Evolutionary conservation across 2,113 vertebrate genomes (phyloP).

Genomic region (Callorhinus ursinus): DNA sequence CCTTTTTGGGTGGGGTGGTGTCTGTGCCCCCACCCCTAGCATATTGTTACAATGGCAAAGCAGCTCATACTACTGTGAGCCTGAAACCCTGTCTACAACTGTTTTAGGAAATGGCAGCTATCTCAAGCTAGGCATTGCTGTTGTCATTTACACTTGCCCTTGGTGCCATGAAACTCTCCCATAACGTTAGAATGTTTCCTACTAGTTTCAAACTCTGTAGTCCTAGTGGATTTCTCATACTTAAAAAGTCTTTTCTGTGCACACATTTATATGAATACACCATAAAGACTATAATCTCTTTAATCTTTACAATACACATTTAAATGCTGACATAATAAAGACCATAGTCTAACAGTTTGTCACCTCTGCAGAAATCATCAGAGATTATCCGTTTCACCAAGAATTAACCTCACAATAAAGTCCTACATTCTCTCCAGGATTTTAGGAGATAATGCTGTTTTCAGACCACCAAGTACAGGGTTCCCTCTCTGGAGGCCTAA

Average conservation of each 20-base stretch:
- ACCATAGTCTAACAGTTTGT: neutral
- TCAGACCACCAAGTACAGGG: neutral
- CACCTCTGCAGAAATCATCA: neutral
- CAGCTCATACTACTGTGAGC: neutral
- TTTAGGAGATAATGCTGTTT: neutral
- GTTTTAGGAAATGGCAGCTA: neutral
- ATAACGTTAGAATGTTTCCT: neutral
- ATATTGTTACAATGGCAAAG: neutral
- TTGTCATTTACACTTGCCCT: neutral
- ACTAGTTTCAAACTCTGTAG: neutral
- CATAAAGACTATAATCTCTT: neutral
- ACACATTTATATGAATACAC: neutral
- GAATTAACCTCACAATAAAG: neutral
- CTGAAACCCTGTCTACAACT: neutral
- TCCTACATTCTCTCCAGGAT: neutral
- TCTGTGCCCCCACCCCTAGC: too few species aligned
- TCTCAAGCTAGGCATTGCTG: neutral
- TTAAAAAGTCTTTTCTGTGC: neutral
- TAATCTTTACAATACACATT: neutral
- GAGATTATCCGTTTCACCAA: neutral
- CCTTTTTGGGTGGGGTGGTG: neutral
- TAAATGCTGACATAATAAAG: neutral
- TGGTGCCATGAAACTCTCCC: neutral
- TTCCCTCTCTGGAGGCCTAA: neutral
- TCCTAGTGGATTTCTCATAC: neutral